phyloP scores from a whole-genome alignment of 2,113 vertebrate genomes.

The Cottus gobio region DNA sequence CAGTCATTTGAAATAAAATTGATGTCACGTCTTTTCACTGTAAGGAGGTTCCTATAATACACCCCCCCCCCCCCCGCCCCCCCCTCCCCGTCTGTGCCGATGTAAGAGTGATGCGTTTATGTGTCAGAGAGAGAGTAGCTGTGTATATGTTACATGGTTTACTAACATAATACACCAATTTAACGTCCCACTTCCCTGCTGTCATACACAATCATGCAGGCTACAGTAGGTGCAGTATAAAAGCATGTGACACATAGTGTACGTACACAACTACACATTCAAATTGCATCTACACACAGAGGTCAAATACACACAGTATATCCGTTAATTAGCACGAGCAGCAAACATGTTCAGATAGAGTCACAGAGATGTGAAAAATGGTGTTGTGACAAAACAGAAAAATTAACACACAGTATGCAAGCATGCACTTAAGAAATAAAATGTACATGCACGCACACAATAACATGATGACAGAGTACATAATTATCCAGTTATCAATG shows the following conservation, averaged over 20 bases:
- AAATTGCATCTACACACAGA: constrained; percentile 37
- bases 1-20: constrained; percentile 67
- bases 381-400: constrained; percentile 10
- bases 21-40: constrained; percentile 58
- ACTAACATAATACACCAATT: constrained; percentile 63
- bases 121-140: constrained; percentile 11
- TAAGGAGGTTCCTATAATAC: constrained; percentile 43
- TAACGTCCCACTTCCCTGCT: constrained; percentile 67
- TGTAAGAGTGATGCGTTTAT: constrained; percentile 22
- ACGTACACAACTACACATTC: constrained; percentile 32
- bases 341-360: constrained; percentile 15
- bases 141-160: constrained; percentile 38
- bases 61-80: no score
- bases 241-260: constrained; percentile 40
- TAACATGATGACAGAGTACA: constrained; percentile 76
- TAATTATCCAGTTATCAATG: constrained; percentile 80
- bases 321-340: constrained; percentile 36
- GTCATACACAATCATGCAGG: constrained; percentile 64
- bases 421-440: constrained; percentile 49
- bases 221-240: constrained; percentile 32
- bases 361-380: constrained; percentile 9
- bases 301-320: constrained; percentile 25
- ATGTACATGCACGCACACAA: constrained; percentile 59
- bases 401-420: constrained; percentile 30
- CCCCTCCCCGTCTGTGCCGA: no score